Evolutionary conservation across 2,888 invertebrate species (phyloP), one percentile per base, ranked within the genome.

Genomic region (Dichetophora obliterata): DNA sequence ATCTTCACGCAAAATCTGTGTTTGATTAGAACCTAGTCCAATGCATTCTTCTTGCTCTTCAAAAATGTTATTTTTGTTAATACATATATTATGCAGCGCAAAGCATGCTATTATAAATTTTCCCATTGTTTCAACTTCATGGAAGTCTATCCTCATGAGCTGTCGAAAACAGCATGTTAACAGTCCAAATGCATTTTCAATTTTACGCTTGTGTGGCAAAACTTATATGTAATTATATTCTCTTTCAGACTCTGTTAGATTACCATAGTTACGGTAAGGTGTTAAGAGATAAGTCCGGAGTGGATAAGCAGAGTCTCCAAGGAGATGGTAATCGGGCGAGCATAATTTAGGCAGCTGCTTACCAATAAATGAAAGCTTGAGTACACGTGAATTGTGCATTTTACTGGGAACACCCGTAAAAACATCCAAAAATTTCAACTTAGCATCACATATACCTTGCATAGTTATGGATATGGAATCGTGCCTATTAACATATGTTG

Each of bases 101-200:
- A 37, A 37, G 65, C 19, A 43, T 19, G 19, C 43, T 65, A 22
- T 59, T 84, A 80, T 77, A 85, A 84, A 73, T 83, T 81, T 43
- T 70, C 31, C 72, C 78, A 79, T 78, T 9, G 75, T 74, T 48
- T 78, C 75, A 0, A 80, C 77, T 27, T 76, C 75, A 48, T 72
- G 72, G 34, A 79, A 79, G n/a, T 77, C 78, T 9, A 79, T 5
- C 0, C 76, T 54, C 63, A 69, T 72, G 8, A 81, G 50, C 43
- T 81, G 77, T 2, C 79, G 81, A 59, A 83, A 85, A 22, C 83
- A 76, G 37, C 68, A 63, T 80, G 84, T 85, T n/a, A 84, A 73
- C n/a, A 84, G 50, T 24, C 83, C 84, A 79, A 87, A 86, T 9
- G 84, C 70, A 77, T 86, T 85, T 82, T 86, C 86, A 22, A 87